These are phyloP conservation scores for Trichechus manatus DNA, from an alignment of 2,113 vertebrate species.

Conservation along the genomic window DNA sequence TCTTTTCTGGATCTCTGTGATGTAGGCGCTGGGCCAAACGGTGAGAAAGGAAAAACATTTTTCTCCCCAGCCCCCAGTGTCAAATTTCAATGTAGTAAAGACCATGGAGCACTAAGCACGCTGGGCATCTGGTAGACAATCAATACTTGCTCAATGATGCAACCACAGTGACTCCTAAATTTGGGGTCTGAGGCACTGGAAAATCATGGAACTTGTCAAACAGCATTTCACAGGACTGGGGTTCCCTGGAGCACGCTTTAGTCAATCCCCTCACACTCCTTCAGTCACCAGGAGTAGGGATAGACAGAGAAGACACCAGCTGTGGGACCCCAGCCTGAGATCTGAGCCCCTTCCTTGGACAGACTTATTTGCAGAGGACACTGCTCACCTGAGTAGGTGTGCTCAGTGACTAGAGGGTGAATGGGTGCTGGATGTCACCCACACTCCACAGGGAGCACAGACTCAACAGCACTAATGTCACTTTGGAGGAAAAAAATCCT, in stretches of 20 bases:
- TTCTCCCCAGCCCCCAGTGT: background rate
- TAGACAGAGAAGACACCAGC: background rate
- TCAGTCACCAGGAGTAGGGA: background rate
- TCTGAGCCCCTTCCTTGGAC: background rate
- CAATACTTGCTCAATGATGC: no score
- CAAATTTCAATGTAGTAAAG: background rate
- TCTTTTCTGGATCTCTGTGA: background rate
- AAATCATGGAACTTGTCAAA: no score
- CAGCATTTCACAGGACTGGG: no score
- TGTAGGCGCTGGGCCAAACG: background rate
- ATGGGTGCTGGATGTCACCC: background rate
- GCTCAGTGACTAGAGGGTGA: background rate
- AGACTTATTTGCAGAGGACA: background rate
- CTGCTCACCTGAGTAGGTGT: background rate
- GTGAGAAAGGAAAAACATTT: background rate
- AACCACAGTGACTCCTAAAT: no score
- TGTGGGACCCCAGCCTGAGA: background rate
- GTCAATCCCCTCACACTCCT: background rate
- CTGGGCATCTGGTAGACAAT: no score
- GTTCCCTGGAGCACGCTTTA: background rate
- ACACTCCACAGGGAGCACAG: no score
- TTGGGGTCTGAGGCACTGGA: no score
- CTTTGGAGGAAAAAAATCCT: background rate
- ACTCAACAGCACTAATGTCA: background rate
- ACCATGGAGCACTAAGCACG: background rate